phyloP scores from a whole-genome alignment of 30 jellyfish, hydroid and myxozoan species.

The Hydra vulgaris region DNA sequence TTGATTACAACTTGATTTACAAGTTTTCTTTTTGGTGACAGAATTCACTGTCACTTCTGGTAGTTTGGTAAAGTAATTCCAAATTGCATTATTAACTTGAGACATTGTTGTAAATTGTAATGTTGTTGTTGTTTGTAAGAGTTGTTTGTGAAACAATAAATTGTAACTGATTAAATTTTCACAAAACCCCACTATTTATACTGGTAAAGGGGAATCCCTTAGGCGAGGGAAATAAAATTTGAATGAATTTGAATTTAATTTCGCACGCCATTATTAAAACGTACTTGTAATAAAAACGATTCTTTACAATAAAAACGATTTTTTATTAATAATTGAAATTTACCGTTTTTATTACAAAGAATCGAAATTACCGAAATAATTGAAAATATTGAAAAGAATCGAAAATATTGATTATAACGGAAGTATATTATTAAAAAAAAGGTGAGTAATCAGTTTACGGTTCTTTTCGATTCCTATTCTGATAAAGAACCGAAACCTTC shows the following conservation, averaged over 20 bases:
- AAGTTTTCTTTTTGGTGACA: background rate
- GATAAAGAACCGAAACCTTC: background rate
- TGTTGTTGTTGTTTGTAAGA: background rate
- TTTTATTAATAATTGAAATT: background rate
- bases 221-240: background rate
- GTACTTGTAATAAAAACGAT: background rate
- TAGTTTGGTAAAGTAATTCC: background rate
- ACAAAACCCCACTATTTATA: background rate
- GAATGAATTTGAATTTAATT: background rate
- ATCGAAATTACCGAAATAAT: background rate
- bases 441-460: background rate
- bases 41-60: background rate
- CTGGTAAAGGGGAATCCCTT: background rate
- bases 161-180: background rate
- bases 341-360: background rate
- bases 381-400: background rate
- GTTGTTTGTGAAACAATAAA: background rate
- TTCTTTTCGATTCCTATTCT: background rate
- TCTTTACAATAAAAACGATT: background rate
- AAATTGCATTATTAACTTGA: background rate
- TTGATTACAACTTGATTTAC: background rate
- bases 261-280: background rate
- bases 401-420: background rate
- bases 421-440: background rate
- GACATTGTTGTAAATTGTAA: background rate